A percentile compares a stretch with the other conserved stretches of the same genome.
Evolutionary conservation across 2,888 invertebrate genomes (phyloP).

Genomic region (Lasioglossum pauxillum): DNA sequence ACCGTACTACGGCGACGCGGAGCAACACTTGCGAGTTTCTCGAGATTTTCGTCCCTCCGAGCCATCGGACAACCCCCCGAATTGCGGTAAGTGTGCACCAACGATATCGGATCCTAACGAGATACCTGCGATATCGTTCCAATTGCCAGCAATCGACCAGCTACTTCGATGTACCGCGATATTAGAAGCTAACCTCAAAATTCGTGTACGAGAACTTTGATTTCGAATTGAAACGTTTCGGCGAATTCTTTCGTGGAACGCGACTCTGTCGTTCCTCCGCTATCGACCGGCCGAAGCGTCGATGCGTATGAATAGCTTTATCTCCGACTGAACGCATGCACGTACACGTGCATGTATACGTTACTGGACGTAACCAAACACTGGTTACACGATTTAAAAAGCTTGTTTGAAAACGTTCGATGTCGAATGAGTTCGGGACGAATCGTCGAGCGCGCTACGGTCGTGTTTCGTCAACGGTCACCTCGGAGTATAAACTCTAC

Average conservation of each 20-base stretch:
- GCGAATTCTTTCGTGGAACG: background rate
- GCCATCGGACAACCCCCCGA: background rate
- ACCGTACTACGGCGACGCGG: slow-evolving; percentile 80
- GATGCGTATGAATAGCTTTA: background rate
- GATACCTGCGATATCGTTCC: background rate
- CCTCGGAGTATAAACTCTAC: background rate
- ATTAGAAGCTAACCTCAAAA: slow-evolving; percentile 69
- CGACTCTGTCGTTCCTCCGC: no score
- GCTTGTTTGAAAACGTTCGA: background rate
- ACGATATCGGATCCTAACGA: background rate
- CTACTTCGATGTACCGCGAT: background rate
- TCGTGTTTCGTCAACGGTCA: background rate
- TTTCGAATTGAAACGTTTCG: background rate
- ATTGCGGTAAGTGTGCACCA: slow-evolving; percentile 44
- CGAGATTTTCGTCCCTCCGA: slow-evolving; percentile 41
- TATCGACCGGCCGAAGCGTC: background rate
- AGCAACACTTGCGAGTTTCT: slow-evolving; percentile 71
- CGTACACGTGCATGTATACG: background rate
- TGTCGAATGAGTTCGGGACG: background rate
- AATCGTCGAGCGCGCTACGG: background rate
- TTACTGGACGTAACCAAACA: no score
- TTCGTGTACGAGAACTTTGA: background rate
- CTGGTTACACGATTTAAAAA: background rate
- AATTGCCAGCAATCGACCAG: background rate
- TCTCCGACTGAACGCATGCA: background rate